phyloP scores from a whole-genome alignment of 2,113 vertebrate species.

The Pandion haliaetus region DNA sequence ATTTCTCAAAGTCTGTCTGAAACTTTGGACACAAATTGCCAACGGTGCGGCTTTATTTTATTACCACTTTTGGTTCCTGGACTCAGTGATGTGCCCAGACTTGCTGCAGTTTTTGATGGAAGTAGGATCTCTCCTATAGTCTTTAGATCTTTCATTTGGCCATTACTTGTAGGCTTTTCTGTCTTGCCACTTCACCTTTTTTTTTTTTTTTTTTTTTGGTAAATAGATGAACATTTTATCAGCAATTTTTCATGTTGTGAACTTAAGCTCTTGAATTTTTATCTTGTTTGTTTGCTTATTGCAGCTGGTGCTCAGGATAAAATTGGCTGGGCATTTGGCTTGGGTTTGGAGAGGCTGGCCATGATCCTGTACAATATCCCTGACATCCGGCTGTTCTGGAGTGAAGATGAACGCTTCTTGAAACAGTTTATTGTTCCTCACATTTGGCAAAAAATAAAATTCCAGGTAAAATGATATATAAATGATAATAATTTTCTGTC shows the following conservation, averaged over 20 bases:
- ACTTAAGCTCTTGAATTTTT: neutral
- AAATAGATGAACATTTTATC: neutral
- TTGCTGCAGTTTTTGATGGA: neutral
- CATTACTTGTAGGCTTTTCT: slow-evolving; percentile 36
- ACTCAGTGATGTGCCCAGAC: neutral
- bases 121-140: neutral
- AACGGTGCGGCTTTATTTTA: neutral
- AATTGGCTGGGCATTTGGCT: slow-evolving; percentile 93
- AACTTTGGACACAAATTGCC: neutral
- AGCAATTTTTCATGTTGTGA: neutral
- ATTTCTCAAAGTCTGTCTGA: neutral
- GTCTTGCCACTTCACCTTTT: neutral
- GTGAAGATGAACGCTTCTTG: slow-evolving; percentile 88
- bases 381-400: slow-evolving; percentile 97
- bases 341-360: slow-evolving; percentile 91
- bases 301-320: slow-evolving; percentile 86
- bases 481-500: neutral
- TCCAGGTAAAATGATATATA: slow-evolving; percentile 78
- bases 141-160: neutral
- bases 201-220: neutral
- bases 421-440: slow-evolving; percentile 83
- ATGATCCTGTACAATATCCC: slow-evolving; percentile 92
- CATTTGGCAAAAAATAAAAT: slow-evolving; percentile 81
- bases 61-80: neutral
- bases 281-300: slow-evolving; percentile 23